Conservation (phyloP, 2,113 vertebrate species). For the Prolemur simus region DNA sequence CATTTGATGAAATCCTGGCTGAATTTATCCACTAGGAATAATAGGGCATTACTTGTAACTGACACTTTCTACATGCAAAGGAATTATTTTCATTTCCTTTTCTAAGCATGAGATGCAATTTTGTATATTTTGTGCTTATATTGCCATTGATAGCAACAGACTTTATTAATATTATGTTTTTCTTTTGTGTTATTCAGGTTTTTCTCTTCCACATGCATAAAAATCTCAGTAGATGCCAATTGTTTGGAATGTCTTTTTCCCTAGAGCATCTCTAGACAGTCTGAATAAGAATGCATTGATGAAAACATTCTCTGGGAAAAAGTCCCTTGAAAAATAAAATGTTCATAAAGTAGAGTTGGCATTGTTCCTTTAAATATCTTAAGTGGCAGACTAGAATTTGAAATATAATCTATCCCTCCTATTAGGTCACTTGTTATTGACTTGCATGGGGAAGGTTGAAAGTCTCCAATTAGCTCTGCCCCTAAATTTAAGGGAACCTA, state of each 20-base stretch:
- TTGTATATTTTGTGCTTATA: not conserved
- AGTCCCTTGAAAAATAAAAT: conserved; percentile 36
- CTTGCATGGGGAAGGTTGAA: not conserved
- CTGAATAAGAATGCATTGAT: not conserved
- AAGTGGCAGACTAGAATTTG: not conserved
- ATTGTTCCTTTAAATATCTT: conserved; percentile 2
- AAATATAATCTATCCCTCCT: not conserved
- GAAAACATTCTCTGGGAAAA: not conserved
- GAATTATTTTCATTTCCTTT: not conserved
- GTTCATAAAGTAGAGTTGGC: not conserved
- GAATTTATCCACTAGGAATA: not conserved
- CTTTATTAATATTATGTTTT: not conserved
- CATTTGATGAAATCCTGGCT: not conserved
- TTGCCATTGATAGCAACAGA: not conserved
- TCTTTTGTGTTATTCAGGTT: not conserved
- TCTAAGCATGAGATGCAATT: not conserved
- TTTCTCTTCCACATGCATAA: not conserved
- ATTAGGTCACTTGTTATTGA: not conserved
- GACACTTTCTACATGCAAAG: not conserved
- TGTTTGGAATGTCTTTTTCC: not conserved
- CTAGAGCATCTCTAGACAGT: not conserved
- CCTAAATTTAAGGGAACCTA: not conserved
- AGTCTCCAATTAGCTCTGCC: not conserved
- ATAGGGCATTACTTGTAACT: not conserved
- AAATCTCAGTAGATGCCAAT: not conserved